Base-by-base conservation (phyloP, 2,888 invertebrate species). In the Dicyrtoma fusca region DNA sequence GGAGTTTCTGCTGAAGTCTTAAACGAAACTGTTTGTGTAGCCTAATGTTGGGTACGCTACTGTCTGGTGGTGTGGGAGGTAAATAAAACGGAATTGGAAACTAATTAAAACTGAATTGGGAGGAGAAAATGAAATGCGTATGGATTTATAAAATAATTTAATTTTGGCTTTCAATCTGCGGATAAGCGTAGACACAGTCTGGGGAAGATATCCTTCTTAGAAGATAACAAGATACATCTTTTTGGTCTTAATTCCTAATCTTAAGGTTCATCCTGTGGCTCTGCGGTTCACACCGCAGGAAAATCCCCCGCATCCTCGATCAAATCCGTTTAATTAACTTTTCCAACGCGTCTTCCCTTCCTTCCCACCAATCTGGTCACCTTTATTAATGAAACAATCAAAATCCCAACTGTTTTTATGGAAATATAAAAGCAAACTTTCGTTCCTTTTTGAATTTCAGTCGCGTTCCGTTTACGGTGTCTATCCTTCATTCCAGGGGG, bases 331-430 rank as follows among this genome's bases (percentile, higher is more conserved):
- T 55, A 55, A 55, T 55, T 55, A 55, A 55, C 13, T 55, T 55
- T 55, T 55, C 21, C 3, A 17, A 13, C 55, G 1, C 8, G 8
- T 34, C n/a, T n/a, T n/a, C n/a, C 34, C 34, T 34, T 34, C 34
- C 34, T 34, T 34, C 34, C 34, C 4, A 34, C 34, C 34, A 34
- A 8, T 34, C 21, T 55, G 49, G 19, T 23, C 21, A 55, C 23
- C 21, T 55, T 55, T 55, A 55, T 55, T 55, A 55, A 21, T 55
- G 21, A 51, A 51, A 55, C 34, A 55, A 55, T 55, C 23, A 55
- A 17, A n/a, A 19, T 53, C 6, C 21, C 21, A 53, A 4, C 53
- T 21, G 19, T 13, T 23, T 55, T 55, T 55, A 1, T 21, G 13
- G 1, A 23, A 1, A 55, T 55, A 55, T 55, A 55, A 55, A 55